These are phyloP conservation scores for Priocnemis perturbator DNA, from an alignment of 2,888 invertebrate species.

Conservation along the genomic window DNA sequence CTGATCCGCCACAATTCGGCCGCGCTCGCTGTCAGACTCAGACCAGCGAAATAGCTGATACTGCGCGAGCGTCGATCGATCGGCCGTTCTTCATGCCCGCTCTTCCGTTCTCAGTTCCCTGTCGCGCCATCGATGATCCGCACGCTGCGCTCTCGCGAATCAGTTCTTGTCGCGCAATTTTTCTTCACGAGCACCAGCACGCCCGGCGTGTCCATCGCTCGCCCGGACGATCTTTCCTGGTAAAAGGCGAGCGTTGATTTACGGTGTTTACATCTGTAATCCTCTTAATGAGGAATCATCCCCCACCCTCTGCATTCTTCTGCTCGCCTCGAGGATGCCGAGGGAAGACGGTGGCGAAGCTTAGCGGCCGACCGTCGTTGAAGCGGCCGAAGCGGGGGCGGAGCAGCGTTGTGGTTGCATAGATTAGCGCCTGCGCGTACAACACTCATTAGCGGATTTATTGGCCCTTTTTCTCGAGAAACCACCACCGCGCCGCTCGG, in stretches of 20 bases:
- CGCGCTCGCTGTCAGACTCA: too few species aligned
- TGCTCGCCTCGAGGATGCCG: too few species aligned
- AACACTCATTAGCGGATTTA: slow-evolving; percentile 70
- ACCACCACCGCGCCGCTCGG: slow-evolving; percentile 25
- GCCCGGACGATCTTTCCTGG: too few species aligned
- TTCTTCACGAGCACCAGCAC: too few species aligned
- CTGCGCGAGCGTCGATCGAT: not conserved
- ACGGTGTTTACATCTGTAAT: slow-evolving; percentile 64
- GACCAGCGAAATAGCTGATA: slow-evolving; percentile 13
- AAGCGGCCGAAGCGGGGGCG: slow-evolving; percentile 45
- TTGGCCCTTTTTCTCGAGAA: slow-evolving; percentile 59
- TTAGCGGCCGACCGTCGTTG: slow-evolving; percentile 1
- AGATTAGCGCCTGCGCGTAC: slow-evolving; percentile 66
- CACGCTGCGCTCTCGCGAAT: too few species aligned
- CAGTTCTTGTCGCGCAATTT: too few species aligned
- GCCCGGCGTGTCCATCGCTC: too few species aligned
- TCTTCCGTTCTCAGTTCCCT: not conserved
- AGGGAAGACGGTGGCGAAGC: too few species aligned
- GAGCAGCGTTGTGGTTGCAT: slow-evolving; percentile 64
- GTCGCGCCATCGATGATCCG: too few species aligned
- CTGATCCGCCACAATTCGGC: slow-evolving; percentile 49
- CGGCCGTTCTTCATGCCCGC: not conserved
- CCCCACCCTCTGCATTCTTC: slow-evolving; percentile 16
- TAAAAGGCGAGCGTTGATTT: slow-evolving; percentile 46
- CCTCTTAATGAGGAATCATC: slow-evolving; percentile 62